Conservation (phyloP, 2,888 invertebrate genomes). For the Vanessa cardui region DNA sequence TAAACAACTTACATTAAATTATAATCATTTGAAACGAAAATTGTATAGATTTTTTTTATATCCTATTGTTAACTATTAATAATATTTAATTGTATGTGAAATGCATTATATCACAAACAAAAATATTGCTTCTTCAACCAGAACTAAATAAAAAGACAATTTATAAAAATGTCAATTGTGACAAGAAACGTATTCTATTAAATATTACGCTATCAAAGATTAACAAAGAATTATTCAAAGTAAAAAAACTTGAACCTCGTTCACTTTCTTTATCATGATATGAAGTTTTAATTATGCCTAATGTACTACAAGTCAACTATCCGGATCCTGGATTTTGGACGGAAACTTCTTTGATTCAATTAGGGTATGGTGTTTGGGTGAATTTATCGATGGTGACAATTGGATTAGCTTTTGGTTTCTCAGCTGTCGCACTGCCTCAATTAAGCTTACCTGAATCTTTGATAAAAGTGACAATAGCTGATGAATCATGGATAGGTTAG, state of each 20-base stretch:
- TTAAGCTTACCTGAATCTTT: constrained; percentile 62
- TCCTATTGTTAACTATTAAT: no score
- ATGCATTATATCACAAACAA: not conserved
- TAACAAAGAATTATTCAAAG: no score
- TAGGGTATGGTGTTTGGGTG: constrained; percentile 61
- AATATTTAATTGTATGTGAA: no score
- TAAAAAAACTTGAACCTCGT: no score
- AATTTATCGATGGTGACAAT: constrained; percentile 83
- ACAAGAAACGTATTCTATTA: not conserved
- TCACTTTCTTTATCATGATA: not conserved
- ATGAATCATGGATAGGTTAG: constrained; percentile 84
- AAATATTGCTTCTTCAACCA: not conserved
- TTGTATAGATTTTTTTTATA: no score
- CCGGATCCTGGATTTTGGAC: constrained; percentile 58
- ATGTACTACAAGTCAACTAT: constrained; percentile 30
- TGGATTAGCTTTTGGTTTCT: constrained; percentile 84
- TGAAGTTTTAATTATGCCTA: constrained; percentile 20
- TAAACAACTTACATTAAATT: no score
- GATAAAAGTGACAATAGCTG: constrained; percentile 65
- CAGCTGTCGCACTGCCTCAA: constrained; percentile 84
- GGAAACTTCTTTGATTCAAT: constrained; percentile 56
- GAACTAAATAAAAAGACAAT: not conserved
- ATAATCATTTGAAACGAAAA: no score
- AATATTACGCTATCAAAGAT: not conserved
- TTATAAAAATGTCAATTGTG: not conserved